These are phyloP conservation scores for Calliopum simillimum DNA, from an alignment of 2,888 invertebrate species.

Conservation along the genomic window DNA sequence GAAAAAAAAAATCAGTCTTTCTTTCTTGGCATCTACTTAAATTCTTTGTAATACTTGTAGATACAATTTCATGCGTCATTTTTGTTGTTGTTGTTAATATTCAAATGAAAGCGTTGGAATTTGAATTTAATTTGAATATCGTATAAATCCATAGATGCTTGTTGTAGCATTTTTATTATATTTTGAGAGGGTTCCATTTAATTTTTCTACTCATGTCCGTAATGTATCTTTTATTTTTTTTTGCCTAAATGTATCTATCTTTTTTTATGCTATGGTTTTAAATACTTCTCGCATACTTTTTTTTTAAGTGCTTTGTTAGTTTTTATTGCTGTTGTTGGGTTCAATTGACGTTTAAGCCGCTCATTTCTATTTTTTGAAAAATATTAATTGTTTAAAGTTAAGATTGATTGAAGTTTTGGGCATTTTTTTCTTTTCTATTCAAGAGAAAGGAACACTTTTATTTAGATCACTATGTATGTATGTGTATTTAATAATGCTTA, in stretches of 20 bases:
- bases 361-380: neutral
- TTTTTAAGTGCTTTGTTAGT: neutral
- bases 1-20: neutral
- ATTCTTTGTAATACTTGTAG: constrained; percentile 34
- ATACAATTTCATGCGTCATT: constrained; percentile 26
- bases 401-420: constrained; percentile 26
- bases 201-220: too few species aligned
- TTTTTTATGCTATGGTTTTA: neutral
- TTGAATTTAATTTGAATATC: constrained; percentile 6
- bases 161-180: too few species aligned
- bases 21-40: constrained; percentile 26
- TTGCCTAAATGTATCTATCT: too few species aligned
- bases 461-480: neutral
- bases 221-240: too few species aligned
- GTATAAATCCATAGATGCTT: too few species aligned
- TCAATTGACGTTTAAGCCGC: constrained; percentile 28
- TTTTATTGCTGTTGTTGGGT: constrained; percentile 9
- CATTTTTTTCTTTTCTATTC: constrained; percentile 1
- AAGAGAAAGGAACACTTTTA: constrained; percentile 1
- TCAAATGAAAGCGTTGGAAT: constrained; percentile 22
- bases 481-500: neutral
- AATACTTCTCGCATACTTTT: neutral
- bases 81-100: constrained; percentile 22
- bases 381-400: constrained; percentile 25
- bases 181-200: too few species aligned